These are phyloP conservation scores for Gobio occitaniae DNA, from an alignment of 2,797 vertebrate species.

Conservation along the genomic window DNA sequence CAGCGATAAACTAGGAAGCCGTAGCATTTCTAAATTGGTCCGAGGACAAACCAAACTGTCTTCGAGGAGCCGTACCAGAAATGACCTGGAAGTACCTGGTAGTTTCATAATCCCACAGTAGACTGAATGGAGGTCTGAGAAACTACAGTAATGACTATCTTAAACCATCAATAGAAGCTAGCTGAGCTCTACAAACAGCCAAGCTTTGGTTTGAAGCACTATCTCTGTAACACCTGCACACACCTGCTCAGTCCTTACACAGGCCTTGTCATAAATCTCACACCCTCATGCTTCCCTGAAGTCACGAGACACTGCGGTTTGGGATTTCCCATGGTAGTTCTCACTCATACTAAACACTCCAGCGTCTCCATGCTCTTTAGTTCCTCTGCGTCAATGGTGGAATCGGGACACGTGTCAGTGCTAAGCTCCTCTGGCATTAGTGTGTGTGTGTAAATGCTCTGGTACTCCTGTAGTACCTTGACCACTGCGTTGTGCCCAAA, in stretches of 20 bases:
- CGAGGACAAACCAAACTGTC: constrained; percentile 24
- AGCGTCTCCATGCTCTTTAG: constrained; percentile 73
- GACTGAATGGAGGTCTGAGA: neutral
- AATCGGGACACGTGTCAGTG: constrained; percentile 31
- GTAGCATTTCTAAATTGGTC: constrained; percentile 38
- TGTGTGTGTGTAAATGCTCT: constrained; percentile 68
- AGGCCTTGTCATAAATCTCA: constrained; percentile 27
- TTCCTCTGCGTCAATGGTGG: constrained; percentile 63
- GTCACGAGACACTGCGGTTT: neutral
- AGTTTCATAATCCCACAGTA: neutral
- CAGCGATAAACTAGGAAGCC: neutral
- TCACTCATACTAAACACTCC: constrained; percentile 69
- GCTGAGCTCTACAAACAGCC: neutral
- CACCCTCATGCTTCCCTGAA: constrained; percentile 10
- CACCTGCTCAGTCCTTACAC: constrained; percentile 9
- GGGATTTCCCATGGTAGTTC: neutral
- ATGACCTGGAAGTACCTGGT: neutral
- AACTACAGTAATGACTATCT: constrained; percentile 7
- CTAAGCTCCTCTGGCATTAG: constrained; percentile 57
- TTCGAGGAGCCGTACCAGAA: neutral
- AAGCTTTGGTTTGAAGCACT: constrained; percentile 19
- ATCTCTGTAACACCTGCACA: neutral
- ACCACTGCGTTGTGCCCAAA: constrained; percentile 82
- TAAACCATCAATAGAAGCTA: constrained; percentile 2
- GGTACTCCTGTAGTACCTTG: constrained; percentile 84